Evolutionary conservation across 2,888 invertebrate species (phyloP), one percentile per base, ranked within the genome.

Genomic region (Desoria tigrina): DNA sequence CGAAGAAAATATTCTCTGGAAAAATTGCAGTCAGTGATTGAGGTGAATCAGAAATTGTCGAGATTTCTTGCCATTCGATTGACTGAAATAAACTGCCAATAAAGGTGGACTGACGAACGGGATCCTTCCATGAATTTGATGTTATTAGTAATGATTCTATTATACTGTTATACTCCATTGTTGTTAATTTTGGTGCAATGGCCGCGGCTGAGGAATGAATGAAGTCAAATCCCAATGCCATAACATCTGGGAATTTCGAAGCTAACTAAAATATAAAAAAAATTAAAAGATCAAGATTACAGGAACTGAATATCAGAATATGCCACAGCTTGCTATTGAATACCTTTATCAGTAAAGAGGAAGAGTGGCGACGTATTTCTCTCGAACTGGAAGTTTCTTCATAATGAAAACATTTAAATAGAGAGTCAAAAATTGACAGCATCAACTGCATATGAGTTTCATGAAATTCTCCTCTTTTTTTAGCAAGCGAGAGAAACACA

Each of bases 271-370:
- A 53, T 6, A 21, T 27, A 28, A 56, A 27, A 53, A 37, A 32
- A 32, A n/a, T n/a, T n/a, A n/a, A n/a, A n/a, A n/a, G n/a, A n/a
- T n/a, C n/a, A n/a, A n/a, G n/a, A n/a, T n/a, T n/a, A n/a, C n/a
- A n/a, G n/a, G n/a, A n/a, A n/a, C n/a, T n/a, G n/a, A n/a, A n/a
- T n/a, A n/a, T n/a, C n/a, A n/a, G n/a, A n/a, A n/a, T n/a, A n/a
- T n/a, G n/a, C n/a, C n/a, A n/a, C n/a, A 32, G 11, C 32, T 32
- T 32, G 4, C 32, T 11, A 32, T 7, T 32, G 32, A 7, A 23
- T 63, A 75, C 75, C 70, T 76, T 76, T 11, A 76, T 70, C 60
- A 76, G 58, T 4, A 76, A 45, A 1, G 74, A 59, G 1, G 72
- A 61, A 14, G 72, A 72, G 61, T 76, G 76, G 7, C 73, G 51